Evolutionary conservation across 2,113 vertebrate genomes (phyloP), one percentile per base, ranked within the genome.

Genomic region (Dendropsophus ebraccatus): DNA sequence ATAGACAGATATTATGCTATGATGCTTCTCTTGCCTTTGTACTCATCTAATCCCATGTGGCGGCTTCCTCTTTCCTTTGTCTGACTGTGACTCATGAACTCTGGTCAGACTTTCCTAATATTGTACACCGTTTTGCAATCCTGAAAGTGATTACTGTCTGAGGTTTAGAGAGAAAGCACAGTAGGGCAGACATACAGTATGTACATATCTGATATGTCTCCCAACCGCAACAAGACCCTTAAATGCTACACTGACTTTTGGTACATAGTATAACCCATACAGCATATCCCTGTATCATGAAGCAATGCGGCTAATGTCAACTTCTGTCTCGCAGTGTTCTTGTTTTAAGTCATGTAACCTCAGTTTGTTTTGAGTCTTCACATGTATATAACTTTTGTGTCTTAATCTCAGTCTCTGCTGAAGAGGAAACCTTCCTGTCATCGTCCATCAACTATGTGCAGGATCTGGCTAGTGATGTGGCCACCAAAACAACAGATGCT

Each of bases 401-500:
- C 13, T 37, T 52, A 23, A 23, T 9, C 12, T 10, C 25, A 82
- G 82, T 87, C 45, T 78, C 81, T 76, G 82, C 65, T 1, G 9
- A 83, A 19, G 60, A 77, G 1, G 75, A 72, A 25, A 32, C 84
- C 52, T 30, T 81, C 35, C 17, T 86, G 52, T 60, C 77, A 23
- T 49, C 76, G 2, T 1, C 21, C 1, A 81, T 86, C 7, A 21
- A 5, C 50, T 86, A 86, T 45, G 76, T 81, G 1, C 76, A 86
- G 32, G 84, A 72, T 7, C 2, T 86, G 65, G 77, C 77, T n/a
- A 62, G 65, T 30, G 84, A 86, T 35, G 65, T 86, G 0, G 49
- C 65, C 52, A 49, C 5, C 16, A 86, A 86, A 73, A 79, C 84
- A 32, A 60, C 76, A 47, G 84, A 86, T 35, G 77, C 84, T 6